Evolutionary conservation across 2,113 vertebrate genomes (phyloP), one percentile per base, ranked within the genome.

Genomic region (Lepisosteus osseus): DNA sequence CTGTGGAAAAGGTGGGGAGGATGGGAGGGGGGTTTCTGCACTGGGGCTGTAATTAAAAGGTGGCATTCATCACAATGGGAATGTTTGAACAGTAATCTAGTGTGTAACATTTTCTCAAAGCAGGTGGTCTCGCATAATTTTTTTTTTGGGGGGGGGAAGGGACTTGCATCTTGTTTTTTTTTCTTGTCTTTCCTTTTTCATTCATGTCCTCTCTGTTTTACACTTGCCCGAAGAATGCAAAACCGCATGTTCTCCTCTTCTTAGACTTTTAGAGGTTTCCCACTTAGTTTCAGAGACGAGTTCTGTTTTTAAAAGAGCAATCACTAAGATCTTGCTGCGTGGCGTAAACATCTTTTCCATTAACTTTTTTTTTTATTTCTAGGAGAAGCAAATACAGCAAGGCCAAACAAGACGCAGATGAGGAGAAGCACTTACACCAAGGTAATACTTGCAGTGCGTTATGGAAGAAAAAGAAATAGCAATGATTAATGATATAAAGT

Each of bases 321-420:
- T 9, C 47, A 11, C 13, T 15, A n/a, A 13, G 13, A 2, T 59
- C n/a, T 59, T 4, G 12, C 57, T 59, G 57, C 5, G 2, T n/a
- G 57, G 12, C 12, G 3, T 72, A 40, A 45, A 67, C 64, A 67
- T 29, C 54, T 54, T 54, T 72, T 7, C 40, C 15, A 65, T 45
- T 29, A 47, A 7, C 43, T 59, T 75, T 78, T 54, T 84, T 82
- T 71, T 87, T 78, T 83, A 69, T 84, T 72, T 82, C 70, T 90
- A 97, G 94, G 83, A 93, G 96, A 83, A 97, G 94, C 84, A 98
- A 98, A 70, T 98, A 98, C 91, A 98, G 95, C 84, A 97, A 98
- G 71, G 96, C 95, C 9, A 98, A 98, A 86, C 96, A 98, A 83
- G 96, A 98, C 84, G 94, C 96, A 1, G 96, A 98, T 61, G 96